Base-by-base conservation (phyloP, 2,113 vertebrate species). In the Corythornis vintsioides region DNA sequence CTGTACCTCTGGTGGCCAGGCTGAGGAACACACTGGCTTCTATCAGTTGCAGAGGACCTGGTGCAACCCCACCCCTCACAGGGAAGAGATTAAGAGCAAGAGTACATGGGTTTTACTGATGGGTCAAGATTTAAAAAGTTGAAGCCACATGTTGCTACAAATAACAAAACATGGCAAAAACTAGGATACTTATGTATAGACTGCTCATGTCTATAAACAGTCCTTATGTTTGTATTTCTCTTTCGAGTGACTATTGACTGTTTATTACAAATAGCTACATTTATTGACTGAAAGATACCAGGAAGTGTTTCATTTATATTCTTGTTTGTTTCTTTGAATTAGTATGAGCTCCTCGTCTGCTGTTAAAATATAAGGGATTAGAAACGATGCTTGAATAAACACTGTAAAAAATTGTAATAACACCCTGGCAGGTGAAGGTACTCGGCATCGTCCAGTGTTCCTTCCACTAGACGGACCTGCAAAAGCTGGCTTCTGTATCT, bases 401-500 rank as follows among this genome's bases (percentile, higher is more conserved):
- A 67, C 3, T 4, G 25, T 64, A 77, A 73, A 60, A 89, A 83
- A 91, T 92, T 71, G 64, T 89, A 56, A 56, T 74, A 93, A 55
- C 16, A 1, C 18, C 42, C 17, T 85, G 75, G 75, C 89, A 91
- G 29, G 69, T 65, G 80, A 70, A 87, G 73, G 7, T 71, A 57
- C 48, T 75, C 28, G 3, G 33, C 71, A 52, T 80, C 33, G 2
- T 80, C 78, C 82, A 60, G 19, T 55, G 67, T 87, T 95, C 81
- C 86, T 86, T 94, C 74, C 67, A 63, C 60, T 60, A 55, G 84
- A 52, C 0, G 0, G 53, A 70, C 89, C 93, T 92, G 87, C 61
- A 94, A 95, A 89, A 89, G 79, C 90, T 95, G 87, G 78, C 93
- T 95, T 97, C 90, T 59, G 94, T 73, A 78, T 93, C 93, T 74